These are phyloP conservation scores for Cantharis flavilabris DNA, from an alignment of 2,888 invertebrate species.

Conservation along the genomic window DNA sequence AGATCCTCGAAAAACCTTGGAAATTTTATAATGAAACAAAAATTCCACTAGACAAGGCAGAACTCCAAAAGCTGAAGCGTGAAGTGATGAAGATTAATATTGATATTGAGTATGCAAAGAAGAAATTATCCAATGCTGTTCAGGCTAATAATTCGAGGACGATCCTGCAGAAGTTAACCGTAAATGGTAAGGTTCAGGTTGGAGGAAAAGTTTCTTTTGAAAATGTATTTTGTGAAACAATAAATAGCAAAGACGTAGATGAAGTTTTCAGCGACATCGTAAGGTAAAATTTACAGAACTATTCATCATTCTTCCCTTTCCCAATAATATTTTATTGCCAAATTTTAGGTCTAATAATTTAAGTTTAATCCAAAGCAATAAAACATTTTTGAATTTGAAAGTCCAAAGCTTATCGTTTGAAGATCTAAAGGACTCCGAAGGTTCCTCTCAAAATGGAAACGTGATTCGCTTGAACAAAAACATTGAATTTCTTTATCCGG, in stretches of 20 bases:
- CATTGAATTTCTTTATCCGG: constrained; percentile 39
- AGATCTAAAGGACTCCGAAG: constrained; percentile 39
- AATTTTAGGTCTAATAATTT: background rate
- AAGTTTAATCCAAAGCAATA: constrained; percentile 33
- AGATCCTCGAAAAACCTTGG: background rate
- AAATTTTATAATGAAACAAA: background rate
- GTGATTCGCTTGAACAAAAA: constrained; percentile 40
- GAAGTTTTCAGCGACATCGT: constrained; percentile 45
- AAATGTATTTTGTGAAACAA: constrained; percentile 38
- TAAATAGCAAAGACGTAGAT: constrained; percentile 47
- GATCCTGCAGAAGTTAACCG: constrained; percentile 38
- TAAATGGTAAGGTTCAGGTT: constrained; percentile 49
- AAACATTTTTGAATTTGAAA: constrained; percentile 44
- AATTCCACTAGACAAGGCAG: background rate
- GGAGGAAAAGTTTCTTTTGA: constrained; percentile 42
- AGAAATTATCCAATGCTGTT: constrained; percentile 27
- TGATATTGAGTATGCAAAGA: constrained; percentile 30
- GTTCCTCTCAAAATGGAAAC: constrained; percentile 33
- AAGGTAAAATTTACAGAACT: constrained; percentile 9
- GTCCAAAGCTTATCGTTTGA: constrained; percentile 44
- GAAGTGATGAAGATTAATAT: background rate
- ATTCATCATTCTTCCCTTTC: too few species aligned
- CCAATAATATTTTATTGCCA: too few species aligned
- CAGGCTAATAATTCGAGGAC: background rate
- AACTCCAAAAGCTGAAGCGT: background rate